Evolutionary conservation across 2,888 invertebrate genomes (phyloP).

Genomic region (Clistopyga incitator): DNA sequence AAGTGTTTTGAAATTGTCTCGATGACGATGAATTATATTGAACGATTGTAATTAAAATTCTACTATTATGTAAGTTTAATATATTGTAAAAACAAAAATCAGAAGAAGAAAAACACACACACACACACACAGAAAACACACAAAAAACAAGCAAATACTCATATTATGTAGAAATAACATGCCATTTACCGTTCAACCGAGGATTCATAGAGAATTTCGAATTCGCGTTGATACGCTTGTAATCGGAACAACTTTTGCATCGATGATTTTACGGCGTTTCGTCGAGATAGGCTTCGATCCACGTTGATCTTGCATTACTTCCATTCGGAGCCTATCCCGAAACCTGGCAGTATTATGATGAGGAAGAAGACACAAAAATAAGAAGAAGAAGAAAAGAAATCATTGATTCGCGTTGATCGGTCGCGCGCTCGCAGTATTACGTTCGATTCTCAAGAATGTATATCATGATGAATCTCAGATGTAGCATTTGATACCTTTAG

Average conservation of each 20-base stretch:
- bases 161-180: conserved; percentile 54
- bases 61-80: conserved; percentile 65
- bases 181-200: conserved; percentile 58
- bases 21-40: conserved; percentile 67
- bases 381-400: no score
- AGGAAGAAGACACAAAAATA: no score
- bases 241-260: conserved; percentile 51
- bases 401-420: conserved; percentile 53
- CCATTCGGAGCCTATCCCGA: conserved; percentile 64
- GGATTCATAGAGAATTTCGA: conserved; percentile 61
- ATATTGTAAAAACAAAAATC: conserved; percentile 61
- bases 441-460: conserved; percentile 54
- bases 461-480: conserved; percentile 52
- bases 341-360: conserved; percentile 63
- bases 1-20: conserved; percentile 77
- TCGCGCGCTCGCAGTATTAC: conserved; percentile 63
- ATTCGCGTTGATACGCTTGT: conserved; percentile 55
- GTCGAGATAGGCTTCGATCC: conserved; percentile 54
- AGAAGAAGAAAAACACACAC: conserved; percentile 38
- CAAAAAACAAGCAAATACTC: conserved; percentile 54
- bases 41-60: conserved; percentile 70
- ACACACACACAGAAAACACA: no score
- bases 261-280: conserved; percentile 51
- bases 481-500: conserved; percentile 73
- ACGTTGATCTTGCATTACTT: conserved; percentile 59